A percentile compares a stretch with the other conserved stretches of the same genome.
Conservation (phyloP, 2,113 vertebrate species). For the Nerophis lumbriciformis region DNA sequence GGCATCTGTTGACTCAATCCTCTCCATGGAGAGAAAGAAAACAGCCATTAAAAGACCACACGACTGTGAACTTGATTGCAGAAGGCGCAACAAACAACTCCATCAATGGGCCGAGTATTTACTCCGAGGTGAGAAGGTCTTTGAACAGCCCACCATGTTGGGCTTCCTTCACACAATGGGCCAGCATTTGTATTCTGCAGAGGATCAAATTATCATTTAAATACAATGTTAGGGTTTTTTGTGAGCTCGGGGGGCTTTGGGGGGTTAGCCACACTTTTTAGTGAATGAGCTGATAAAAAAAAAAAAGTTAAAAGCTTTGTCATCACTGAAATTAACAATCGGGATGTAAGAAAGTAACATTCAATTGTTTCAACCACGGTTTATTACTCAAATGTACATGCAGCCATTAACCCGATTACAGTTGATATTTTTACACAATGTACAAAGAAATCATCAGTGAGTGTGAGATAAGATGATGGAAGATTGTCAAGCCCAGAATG, state of each 20-base stretch:
- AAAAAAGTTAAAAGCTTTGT: slow-evolving; percentile 24
- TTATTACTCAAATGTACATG: slow-evolving; percentile 73
- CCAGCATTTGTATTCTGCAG: slow-evolving; percentile 44
- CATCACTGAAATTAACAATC: neutral
- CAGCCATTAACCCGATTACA: slow-evolving; percentile 56
- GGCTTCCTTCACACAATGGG: slow-evolving; percentile 64
- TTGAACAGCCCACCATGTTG: slow-evolving; percentile 56
- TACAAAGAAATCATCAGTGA: slow-evolving; percentile 49
- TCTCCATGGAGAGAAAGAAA: slow-evolving; percentile 63
- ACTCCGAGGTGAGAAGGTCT: slow-evolving; percentile 68
- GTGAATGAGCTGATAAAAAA: slow-evolving; percentile 10
- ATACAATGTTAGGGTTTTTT: slow-evolving; percentile 55
- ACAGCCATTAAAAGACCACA: slow-evolving; percentile 69
- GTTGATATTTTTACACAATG: slow-evolving; percentile 66
- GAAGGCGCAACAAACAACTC: slow-evolving; percentile 54
- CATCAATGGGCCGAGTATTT: slow-evolving; percentile 62
- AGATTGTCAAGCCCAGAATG: slow-evolving; percentile 4
- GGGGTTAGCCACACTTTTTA: slow-evolving; percentile 30
- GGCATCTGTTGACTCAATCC: slow-evolving; percentile 72
- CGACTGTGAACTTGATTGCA: slow-evolving; percentile 79
- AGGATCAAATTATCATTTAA: slow-evolving; percentile 53
- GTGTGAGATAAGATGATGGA: neutral
- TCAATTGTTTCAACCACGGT: slow-evolving; percentile 47
- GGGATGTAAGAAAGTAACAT: slow-evolving; percentile 21
- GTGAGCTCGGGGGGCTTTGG: neutral